phyloP scores from a whole-genome alignment of 2,888 invertebrate genomes.

The Cyrtodaria siliqua region DNA sequence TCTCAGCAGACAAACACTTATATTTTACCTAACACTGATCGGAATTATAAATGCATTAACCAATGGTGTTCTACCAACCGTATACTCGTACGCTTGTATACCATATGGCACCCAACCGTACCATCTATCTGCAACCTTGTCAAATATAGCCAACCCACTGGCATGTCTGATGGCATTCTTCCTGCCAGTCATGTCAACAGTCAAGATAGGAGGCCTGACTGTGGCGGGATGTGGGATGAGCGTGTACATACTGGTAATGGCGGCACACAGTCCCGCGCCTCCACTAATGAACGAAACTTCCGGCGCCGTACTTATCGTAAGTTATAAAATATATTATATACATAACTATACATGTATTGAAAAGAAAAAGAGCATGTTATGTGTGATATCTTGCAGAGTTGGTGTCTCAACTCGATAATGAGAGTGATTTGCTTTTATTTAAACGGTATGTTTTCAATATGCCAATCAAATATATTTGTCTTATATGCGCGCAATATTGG shows the following conservation, averaged over 20 bases:
- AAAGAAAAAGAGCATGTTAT: too few species aligned
- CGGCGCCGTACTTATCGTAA: conserved; percentile 90
- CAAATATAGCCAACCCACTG: conserved; percentile 93
- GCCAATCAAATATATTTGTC: too few species aligned
- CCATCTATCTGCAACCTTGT: conserved; percentile 92
- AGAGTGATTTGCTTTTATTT: too few species aligned
- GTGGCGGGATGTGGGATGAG: conserved; percentile 87
- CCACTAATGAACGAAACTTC: conserved; percentile 87
- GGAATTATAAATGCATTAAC: conserved; percentile 89
- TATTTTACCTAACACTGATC: conserved; percentile 83
- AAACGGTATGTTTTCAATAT: too few species aligned
- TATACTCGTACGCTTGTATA: conserved; percentile 93
- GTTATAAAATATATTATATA: conserved; percentile 82
- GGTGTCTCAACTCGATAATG: too few species aligned
- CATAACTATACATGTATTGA: too few species aligned
- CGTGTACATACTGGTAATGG: conserved; percentile 90
- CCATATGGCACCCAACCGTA: conserved; percentile 92
- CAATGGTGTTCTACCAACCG: conserved; percentile 93
- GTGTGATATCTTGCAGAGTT: too few species aligned
- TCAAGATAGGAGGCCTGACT: conserved; percentile 76
- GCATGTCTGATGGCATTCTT: conserved; percentile 90
- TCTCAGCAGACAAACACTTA: conserved; percentile 22
- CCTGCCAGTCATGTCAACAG: conserved; percentile 77
- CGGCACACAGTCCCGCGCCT: conserved; percentile 91
- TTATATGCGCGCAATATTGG: too few species aligned